Percentiles rank a stretch among this genome's conserved stretches.
These are phyloP conservation scores for Scopus umbretta DNA, from an alignment of 2,113 vertebrate species.

Conservation along the genomic window DNA sequence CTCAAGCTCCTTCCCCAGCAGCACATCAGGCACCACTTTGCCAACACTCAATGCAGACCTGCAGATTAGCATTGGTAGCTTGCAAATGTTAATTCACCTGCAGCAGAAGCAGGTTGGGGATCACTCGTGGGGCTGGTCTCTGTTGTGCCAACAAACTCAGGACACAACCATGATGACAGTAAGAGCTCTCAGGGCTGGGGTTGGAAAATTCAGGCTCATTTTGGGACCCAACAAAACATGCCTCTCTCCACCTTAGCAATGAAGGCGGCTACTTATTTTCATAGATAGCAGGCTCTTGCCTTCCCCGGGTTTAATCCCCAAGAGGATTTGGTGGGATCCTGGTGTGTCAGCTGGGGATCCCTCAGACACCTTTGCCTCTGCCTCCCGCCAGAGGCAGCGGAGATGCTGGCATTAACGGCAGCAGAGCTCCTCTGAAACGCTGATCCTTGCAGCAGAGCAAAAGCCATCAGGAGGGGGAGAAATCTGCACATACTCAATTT, in stretches of 20 bases:
- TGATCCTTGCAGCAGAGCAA: not conserved
- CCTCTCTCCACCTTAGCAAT: not conserved
- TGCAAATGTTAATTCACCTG: not conserved
- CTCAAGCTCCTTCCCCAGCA: accelerated
- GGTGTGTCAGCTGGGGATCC: not conserved
- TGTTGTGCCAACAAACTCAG: not conserved
- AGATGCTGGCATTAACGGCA: not conserved
- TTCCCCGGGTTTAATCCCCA: not conserved
- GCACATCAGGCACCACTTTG: not conserved
- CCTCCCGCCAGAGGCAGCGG: not conserved
- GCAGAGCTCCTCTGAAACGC: not conserved
- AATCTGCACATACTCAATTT: not conserved
- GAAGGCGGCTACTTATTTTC: not conserved
- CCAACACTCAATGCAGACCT: not conserved
- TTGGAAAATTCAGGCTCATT: not conserved
- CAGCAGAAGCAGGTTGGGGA: not conserved
- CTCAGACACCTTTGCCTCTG: not conserved
- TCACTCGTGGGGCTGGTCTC: not conserved
- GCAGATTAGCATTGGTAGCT: not conserved
- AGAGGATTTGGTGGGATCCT: not conserved
- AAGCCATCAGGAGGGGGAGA: not conserved
- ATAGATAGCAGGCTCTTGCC: not conserved
- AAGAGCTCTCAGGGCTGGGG: not conserved
- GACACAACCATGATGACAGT: not conserved
- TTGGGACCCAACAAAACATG: not conserved